Evolutionary conservation across 2,888 invertebrate genomes (phyloP), one percentile per base, ranked within the genome.

Genomic region (Helleia helle): DNA sequence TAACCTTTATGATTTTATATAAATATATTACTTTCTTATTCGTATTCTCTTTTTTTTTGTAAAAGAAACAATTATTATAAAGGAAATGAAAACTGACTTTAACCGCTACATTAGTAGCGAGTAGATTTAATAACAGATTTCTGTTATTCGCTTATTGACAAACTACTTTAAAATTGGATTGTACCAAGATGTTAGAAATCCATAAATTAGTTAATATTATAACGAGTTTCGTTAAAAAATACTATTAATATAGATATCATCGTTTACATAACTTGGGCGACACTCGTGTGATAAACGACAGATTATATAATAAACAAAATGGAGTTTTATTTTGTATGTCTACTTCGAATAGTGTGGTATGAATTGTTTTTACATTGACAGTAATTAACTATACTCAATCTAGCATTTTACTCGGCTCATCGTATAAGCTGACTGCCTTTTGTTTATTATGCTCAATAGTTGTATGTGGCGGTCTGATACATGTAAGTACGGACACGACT

Each of bases 391-490:
- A 72, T 77, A 79, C 80, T 80, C 81, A 74, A 70, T 58, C 59
- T 64, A 67, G 77, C 76, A 79, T 80, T 81, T 80, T 68, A 62
- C 60, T 57, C 62, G 61, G 58, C 57, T 61, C 59, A 55, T 63
- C 52, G 55, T 67, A 60, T 68, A 71, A 68, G 71, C 72, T 66
- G 74, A 81, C 83, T 83, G 77, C 79, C 80, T 71, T 73, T 71
- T 56, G 65, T 71, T 72, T 72, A 68, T 69, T 79, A 77, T 81
- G 83, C 83, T 83, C 83, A 83, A 84, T 74, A 73, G 71, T 74
- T 68, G 72, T 72, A 62, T 56, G 60, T 57, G 58, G 58, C 62
- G 59, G 58, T 64, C 60, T 57, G 61, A 56, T 47, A 42, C 44
- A 38, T 40, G 43, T 46, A 48, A 40, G 42, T 44, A 44, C 46